Percentiles rank a stretch among this genome's conserved stretches.
phyloP scores from a whole-genome alignment of 92 coral and sea anemone genomes.

The Anthopleura xanthogrammica region DNA sequence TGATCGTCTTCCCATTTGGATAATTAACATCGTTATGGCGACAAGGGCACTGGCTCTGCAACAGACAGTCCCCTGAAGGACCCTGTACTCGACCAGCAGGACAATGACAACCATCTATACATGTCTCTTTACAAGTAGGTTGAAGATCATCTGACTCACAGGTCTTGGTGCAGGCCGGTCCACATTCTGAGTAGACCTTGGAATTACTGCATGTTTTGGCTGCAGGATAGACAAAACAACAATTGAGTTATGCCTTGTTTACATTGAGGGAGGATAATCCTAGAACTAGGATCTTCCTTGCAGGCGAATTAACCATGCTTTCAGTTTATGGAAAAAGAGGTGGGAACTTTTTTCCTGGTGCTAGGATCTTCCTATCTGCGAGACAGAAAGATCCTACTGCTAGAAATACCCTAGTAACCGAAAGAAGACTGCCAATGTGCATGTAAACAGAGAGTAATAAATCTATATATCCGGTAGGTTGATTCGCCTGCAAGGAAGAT shows the following conservation, averaged over 20 bases:
- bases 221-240: slow-evolving; percentile 7
- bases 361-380: no score
- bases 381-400: no score
- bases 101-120: slow-evolving; percentile 84
- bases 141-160: slow-evolving; percentile 58
- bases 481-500: no score
- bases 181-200: slow-evolving; percentile 65
- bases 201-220: slow-evolving; percentile 60
- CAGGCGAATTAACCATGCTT: no score
- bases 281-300: no score
- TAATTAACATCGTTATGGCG: slow-evolving; percentile 56
- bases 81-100: slow-evolving; percentile 66
- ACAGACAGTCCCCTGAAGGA: slow-evolving; percentile 48
- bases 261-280: no score
- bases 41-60: slow-evolving; percentile 68
- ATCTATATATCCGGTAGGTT: no score
- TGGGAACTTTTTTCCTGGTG: no score
- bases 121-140: slow-evolving; percentile 64
- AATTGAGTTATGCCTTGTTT: not conserved
- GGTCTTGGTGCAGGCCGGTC: slow-evolving; percentile 67
- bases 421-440: no score
- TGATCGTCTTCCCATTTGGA: slow-evolving; percentile 49
- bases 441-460: no score
- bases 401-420: no score
- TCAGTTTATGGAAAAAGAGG: no score